A percentile compares a stretch with the other conserved stretches of the same genome.
Conservation (phyloP, 1,140 invertebrate genomes). For the Drosophila yakuba region DNA sequence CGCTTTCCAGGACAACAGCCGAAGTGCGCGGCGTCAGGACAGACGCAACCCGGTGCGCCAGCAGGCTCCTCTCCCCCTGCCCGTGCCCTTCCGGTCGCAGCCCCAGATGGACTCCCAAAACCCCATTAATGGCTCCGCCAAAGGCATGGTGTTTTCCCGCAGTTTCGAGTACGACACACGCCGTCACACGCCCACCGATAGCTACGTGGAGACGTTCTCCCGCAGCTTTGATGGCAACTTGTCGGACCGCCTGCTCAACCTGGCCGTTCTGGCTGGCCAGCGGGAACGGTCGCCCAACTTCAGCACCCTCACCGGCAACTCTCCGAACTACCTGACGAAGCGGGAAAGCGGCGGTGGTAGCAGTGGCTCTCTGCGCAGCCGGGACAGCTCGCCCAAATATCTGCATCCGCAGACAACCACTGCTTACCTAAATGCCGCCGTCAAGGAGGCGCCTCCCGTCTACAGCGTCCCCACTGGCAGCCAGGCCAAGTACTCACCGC, state of each 20-base stretch:
- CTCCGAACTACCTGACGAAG: slow-evolving; percentile 82
- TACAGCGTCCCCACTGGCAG: slow-evolving; percentile 54
- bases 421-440: slow-evolving; percentile 75
- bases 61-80: slow-evolving; percentile 24
- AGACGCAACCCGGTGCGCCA: slow-evolving; percentile 55
- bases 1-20: slow-evolving; percentile 85
- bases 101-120: slow-evolving; percentile 17
- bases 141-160: slow-evolving; percentile 84
- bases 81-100: slow-evolving; percentile 26
- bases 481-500: slow-evolving; percentile 64
- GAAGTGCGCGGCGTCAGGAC: slow-evolving; percentile 43
- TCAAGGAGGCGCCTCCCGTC: slow-evolving; percentile 77
- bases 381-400: slow-evolving; percentile 80
- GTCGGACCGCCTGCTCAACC: slow-evolving; percentile 57
- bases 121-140: slow-evolving; percentile 24
- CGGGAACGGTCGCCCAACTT: slow-evolving; percentile 77
- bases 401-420: slow-evolving; percentile 67
- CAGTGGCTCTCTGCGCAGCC: slow-evolving; percentile 69
- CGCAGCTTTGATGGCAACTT: slow-evolving; percentile 83
- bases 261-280: slow-evolving; percentile 44
- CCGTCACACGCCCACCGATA: slow-evolving; percentile 62
- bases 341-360: slow-evolving; percentile 65
- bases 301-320: slow-evolving; percentile 78
- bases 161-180: slow-evolving; percentile 84
- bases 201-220: slow-evolving; percentile 81